These are phyloP conservation scores for Perdix hodgsoniae DNA, from an alignment of 2,797 vertebrate species.

Conservation along the genomic window DNA sequence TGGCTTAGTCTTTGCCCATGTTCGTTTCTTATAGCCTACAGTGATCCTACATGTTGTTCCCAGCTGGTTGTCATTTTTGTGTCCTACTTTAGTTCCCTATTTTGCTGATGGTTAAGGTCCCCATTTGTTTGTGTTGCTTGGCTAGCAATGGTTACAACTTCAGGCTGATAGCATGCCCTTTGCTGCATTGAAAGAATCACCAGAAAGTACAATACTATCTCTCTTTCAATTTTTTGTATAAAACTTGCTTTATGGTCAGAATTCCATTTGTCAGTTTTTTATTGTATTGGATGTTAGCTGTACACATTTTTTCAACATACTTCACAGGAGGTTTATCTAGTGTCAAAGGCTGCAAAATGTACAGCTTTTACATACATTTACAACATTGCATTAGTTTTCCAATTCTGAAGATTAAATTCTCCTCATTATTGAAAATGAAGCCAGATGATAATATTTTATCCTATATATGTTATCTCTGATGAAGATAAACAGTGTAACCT, in stretches of 20 bases:
- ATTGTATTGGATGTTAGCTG: neutral
- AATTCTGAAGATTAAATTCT: neutral
- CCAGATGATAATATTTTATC: neutral
- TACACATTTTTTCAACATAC: neutral
- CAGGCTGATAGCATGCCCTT: neutral
- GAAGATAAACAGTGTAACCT: slow-evolving; percentile 4
- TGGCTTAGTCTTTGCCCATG: neutral
- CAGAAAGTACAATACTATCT: neutral
- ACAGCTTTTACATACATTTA: too few species aligned
- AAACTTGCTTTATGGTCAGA: neutral
- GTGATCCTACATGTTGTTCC: neutral
- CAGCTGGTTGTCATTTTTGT: neutral
- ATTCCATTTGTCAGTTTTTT: neutral
- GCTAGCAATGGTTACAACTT: neutral
- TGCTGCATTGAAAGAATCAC: neutral
- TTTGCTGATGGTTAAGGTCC: neutral
- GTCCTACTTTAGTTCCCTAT: neutral
- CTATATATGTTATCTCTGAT: neutral
- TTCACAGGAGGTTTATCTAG: neutral
- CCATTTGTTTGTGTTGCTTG: neutral
- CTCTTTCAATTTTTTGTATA: neutral
- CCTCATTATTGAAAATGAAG: neutral
- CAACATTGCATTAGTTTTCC: neutral
- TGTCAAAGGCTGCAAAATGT: neutral
- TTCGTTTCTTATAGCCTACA: neutral